phyloP scores from a whole-genome alignment of 2,797 vertebrate species.

The Rachycentron canadum region DNA sequence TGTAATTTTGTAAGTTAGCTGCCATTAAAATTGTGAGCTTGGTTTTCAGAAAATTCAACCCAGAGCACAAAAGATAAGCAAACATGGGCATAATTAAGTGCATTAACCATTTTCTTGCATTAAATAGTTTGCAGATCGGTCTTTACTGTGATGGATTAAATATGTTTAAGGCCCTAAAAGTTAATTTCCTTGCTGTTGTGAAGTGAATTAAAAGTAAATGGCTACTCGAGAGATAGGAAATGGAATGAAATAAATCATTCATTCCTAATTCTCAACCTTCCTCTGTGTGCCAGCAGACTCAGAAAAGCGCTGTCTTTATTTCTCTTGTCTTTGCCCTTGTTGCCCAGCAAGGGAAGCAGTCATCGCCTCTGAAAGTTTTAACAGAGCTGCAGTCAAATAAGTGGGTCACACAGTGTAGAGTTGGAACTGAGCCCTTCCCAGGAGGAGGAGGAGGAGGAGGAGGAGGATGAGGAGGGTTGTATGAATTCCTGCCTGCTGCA shows the following conservation, averaged over 20 bases:
- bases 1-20: background rate
- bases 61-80: background rate
- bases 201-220: conserved; percentile 9
- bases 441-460: too few relatives aligned
- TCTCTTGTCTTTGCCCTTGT: conserved; percentile 19
- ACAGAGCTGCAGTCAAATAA: conserved; percentile 71
- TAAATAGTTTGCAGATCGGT: background rate
- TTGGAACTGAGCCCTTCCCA: conserved; percentile 49
- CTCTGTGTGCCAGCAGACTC: background rate
- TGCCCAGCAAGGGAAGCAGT: conserved; percentile 22
- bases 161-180: background rate
- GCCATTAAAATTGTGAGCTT: background rate
- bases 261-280: background rate
- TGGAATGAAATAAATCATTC: background rate
- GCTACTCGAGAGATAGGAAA: background rate
- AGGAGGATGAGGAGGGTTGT: too few relatives aligned
- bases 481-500: conserved; percentile 36
- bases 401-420: conserved; percentile 68
- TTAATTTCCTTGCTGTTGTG: conserved; percentile 8
- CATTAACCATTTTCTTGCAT: background rate
- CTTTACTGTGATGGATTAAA: conserved; percentile 1
- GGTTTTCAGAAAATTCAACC: background rate
- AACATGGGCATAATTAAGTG: background rate
- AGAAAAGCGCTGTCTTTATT: too few relatives aligned
- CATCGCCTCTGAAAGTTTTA: conserved; percentile 61